Base-by-base conservation (phyloP, 2,113 vertebrate genomes). In the Zosterops pallidus region DNA sequence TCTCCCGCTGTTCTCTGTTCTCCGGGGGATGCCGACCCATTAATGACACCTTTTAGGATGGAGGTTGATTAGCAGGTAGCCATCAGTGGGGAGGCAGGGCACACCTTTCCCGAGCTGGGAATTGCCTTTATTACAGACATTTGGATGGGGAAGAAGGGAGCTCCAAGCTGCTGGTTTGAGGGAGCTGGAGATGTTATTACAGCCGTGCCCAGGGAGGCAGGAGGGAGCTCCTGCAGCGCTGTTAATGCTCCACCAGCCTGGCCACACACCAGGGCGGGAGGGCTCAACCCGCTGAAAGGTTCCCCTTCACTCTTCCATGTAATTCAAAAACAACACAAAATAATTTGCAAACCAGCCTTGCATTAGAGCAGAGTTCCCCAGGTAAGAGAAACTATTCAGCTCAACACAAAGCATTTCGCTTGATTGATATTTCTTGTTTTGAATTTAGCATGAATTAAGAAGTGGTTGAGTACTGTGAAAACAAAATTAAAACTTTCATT, bases 41-140 rank as follows among this genome's bases (percentile, higher is more conserved):
- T 95, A 97, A 96, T 95, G 79, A 93, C 92, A 74, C 90, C 68
- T 85, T 94, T 90, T 31, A 29, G 50, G 67, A 26, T 25, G 89
- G 11, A 75, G 72, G 33, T 4, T 68, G 93, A 94, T 94, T 62
- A 95, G 89, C 82, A 76, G 93, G 86, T 90, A 86, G 60, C 87
- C 92, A 76, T 33, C 78, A 9, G 57, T 11, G 29, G 39, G 89
- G 9, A 89, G 50, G 64, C 33, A 92, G 46, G 42, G 56, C 16
- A 8, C 72, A 46, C 77, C 64, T 79, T 84, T 44, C 62, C 62
- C 0, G 1, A 55, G 67, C 94, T 83, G 55, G 16, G 42, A 86
- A 75, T 69, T 94, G 81, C 62, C 55, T 93, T 82, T 56, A 94
- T 85, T 85, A 69, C 18, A 70, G 37, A n/a, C 50, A 64, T 64